phyloP scores from a whole-genome alignment of 2,888 invertebrate species.

The Acanthacorydalis orientalis region DNA sequence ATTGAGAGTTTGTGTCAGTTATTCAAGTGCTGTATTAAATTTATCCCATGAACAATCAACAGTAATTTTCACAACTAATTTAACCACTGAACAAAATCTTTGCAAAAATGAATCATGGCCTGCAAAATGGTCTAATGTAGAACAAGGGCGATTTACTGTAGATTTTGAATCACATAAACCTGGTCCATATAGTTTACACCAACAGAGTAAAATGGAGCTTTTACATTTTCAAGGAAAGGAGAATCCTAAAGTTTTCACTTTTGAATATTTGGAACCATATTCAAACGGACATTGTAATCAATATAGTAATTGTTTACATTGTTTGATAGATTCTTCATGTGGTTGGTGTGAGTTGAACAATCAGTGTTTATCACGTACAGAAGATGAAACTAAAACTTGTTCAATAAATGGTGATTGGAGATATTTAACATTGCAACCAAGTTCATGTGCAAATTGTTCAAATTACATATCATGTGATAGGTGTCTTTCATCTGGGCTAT shows the following conservation, averaged over 20 bases:
- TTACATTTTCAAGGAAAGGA: constrained; percentile 58
- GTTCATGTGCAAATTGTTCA: constrained; percentile 73
- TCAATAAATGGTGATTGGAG: constrained; percentile 45
- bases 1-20: constrained; percentile 62
- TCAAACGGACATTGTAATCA: constrained; percentile 59
- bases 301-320: constrained; percentile 72
- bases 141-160: constrained; percentile 21
- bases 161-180: constrained; percentile 30
- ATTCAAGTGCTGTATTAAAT: constrained; percentile 51
- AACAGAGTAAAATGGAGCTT: constrained; percentile 68
- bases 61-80: constrained; percentile 38
- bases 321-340: constrained; percentile 74
- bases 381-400: constrained; percentile 49
- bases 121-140: constrained; percentile 21
- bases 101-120: constrained; percentile 56
- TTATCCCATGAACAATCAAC: constrained; percentile 29
- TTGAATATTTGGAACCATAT: constrained; percentile 79
- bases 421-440: constrained; percentile 65
- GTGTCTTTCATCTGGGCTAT: constrained; percentile 58
- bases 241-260: constrained; percentile 68
- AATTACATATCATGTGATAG: constrained; percentile 79
- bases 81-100: constrained; percentile 48
- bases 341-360: constrained; percentile 80
- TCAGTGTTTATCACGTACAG: constrained; percentile 47
- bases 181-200: constrained; percentile 42